These are phyloP conservation scores for Aphelenchoides besseyi DNA, from an alignment of 1,140 invertebrate genomes.

Conservation along the genomic window DNA sequence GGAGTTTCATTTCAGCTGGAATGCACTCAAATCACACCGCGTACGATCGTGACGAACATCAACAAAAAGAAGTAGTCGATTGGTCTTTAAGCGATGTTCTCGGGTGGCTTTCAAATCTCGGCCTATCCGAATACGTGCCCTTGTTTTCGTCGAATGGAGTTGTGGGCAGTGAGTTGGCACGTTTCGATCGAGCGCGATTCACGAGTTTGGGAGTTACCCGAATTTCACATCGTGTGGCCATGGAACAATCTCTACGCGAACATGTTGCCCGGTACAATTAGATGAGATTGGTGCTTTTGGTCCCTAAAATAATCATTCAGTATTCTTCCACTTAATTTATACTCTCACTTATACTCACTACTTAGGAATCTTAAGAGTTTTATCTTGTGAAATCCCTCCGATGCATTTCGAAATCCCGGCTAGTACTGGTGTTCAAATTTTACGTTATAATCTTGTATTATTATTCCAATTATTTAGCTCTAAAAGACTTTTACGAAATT, in stretches of 20 bases:
- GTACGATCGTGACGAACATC: not conserved
- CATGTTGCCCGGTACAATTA: not conserved
- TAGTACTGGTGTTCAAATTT: no score
- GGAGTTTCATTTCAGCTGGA: slow-evolving; percentile 21
- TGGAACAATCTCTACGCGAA: slow-evolving; percentile 63
- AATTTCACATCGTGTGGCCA: slow-evolving; percentile 67
- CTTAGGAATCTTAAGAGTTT: no score
- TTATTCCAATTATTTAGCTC: no score
- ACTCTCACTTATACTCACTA: no score
- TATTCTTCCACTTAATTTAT: no score
- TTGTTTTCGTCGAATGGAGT: slow-evolving; percentile 65
- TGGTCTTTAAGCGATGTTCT: slow-evolving; percentile 66
- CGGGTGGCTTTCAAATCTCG: slow-evolving; percentile 66
- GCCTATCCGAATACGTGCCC: slow-evolving; percentile 66
- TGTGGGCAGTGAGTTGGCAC: slow-evolving; percentile 65
- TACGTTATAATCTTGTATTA: no score
- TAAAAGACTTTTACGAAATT: no score
- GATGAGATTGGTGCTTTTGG: not conserved
- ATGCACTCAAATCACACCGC: not conserved
- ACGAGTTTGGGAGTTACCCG: slow-evolving; percentile 67
- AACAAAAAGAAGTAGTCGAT: slow-evolving; percentile 55
- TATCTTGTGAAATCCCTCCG: no score
- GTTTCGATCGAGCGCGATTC: slow-evolving; percentile 66
- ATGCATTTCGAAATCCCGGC: no score
- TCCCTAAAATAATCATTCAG: no score